phyloP scores from a whole-genome alignment of 2,888 invertebrate genomes.

The Oligia latruncula region DNA sequence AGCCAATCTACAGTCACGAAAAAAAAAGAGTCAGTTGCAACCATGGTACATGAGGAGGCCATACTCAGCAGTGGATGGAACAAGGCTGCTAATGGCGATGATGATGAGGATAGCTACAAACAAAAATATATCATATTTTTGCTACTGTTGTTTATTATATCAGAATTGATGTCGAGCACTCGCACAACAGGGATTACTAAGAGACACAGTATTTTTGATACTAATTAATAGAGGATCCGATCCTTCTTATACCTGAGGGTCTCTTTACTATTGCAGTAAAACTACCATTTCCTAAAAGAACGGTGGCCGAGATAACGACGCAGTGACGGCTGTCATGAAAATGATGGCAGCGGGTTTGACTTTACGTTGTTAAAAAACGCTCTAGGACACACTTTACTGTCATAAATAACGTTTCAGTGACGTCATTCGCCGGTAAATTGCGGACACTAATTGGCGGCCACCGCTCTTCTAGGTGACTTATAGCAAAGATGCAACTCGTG shows the following conservation, averaged over 20 bases:
- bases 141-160: background rate
- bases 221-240: background rate
- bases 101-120: background rate
- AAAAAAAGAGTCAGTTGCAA: background rate
- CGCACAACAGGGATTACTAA: background rate
- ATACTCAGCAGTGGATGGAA: background rate
- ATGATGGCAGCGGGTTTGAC: background rate
- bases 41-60: background rate
- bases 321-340: background rate
- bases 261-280: background rate
- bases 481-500: conserved; percentile 40
- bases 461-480: background rate
- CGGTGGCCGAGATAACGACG: background rate
- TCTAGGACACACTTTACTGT: background rate
- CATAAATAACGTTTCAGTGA: background rate
- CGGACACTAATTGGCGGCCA: background rate
- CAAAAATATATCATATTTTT: background rate
- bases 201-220: conserved; percentile 10
- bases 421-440: background rate
- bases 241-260: background rate
- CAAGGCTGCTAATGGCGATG: background rate
- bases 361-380: background rate
- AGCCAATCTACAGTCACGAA: background rate
- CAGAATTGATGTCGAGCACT: background rate
- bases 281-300: background rate